phyloP scores from a whole-genome alignment of 2,113 vertebrate genomes.

The Rhea pennata region DNA sequence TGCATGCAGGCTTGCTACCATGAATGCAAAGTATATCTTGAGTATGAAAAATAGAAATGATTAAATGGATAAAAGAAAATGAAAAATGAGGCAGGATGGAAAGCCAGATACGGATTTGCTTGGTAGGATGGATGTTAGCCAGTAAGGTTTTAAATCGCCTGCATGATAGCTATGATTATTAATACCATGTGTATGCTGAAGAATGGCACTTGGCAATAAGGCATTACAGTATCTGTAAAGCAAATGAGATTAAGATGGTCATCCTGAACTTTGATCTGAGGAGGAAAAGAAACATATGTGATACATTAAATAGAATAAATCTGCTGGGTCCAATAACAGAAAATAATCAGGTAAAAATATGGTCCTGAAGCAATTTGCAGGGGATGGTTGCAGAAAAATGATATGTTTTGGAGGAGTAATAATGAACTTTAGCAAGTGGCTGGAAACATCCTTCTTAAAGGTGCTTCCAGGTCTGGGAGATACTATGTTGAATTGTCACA shows the following conservation, averaged over 20 bases:
- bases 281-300: background rate
- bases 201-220: background rate
- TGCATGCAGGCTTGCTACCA: background rate
- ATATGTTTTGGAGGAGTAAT: background rate
- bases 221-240: background rate
- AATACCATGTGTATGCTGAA: background rate
- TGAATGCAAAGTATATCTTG: background rate
- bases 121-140: background rate
- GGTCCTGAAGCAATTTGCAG: background rate
- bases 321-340: background rate
- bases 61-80: conserved; percentile 4
- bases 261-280: conserved; percentile 19
- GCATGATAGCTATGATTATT: background rate
- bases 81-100: background rate
- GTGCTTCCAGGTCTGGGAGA: background rate
- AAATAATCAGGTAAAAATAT: background rate
- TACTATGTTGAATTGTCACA: background rate
- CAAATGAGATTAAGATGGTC: background rate
- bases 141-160: background rate
- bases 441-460: background rate
- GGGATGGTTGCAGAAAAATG: background rate
- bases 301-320: background rate
- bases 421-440: background rate
- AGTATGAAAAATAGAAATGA: background rate
- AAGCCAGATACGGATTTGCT: background rate